Evolutionary conservation across 2,888 invertebrate species (phyloP).

Genomic region (Axea sp.): DNA sequence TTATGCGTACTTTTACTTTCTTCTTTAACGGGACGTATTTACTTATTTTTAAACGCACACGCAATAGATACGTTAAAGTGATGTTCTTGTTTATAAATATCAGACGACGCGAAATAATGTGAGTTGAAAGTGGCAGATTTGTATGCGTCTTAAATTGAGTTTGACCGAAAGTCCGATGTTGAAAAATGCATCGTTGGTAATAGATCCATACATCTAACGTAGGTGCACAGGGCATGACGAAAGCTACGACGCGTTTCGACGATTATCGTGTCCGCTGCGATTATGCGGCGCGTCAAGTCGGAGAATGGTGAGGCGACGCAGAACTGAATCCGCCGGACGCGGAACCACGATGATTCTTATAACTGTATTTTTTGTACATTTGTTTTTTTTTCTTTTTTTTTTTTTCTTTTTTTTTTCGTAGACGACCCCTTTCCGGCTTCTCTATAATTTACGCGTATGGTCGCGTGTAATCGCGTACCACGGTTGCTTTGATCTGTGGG

Average conservation of each 20-base stretch:
- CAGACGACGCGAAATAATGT: constrained; percentile 25
- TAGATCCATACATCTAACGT: constrained; percentile 61
- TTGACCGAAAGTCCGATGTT: constrained; percentile 32
- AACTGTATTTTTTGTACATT: constrained; percentile 70
- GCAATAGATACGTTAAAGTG: constrained; percentile 32
- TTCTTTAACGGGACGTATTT: too few species aligned
- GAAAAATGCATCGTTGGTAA: constrained; percentile 57
- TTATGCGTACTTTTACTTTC: too few species aligned
- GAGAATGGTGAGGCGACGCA: constrained; percentile 63
- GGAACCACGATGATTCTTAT: constrained; percentile 72
- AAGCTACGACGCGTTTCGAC: constrained; percentile 69
- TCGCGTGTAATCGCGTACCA: constrained; percentile 66
- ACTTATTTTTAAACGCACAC: too few species aligned
- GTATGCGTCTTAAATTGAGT: constrained; percentile 37
- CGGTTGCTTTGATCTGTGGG: constrained; percentile 74
- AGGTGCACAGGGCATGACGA: constrained; percentile 73
- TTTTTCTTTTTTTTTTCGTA: constrained; percentile 61
- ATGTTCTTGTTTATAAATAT: constrained; percentile 39
- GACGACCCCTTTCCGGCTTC: constrained; percentile 76
- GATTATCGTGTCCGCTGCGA: constrained; percentile 78
- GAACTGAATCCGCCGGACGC: constrained; percentile 60
- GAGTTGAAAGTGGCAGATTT: constrained; percentile 34
- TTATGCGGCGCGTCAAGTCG: constrained; percentile 74
- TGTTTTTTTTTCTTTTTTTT: too few species aligned
- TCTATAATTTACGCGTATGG: constrained; percentile 68